phyloP scores from a whole-genome alignment of 2,113 vertebrate species.

The Tragelaphus imberbis region DNA sequence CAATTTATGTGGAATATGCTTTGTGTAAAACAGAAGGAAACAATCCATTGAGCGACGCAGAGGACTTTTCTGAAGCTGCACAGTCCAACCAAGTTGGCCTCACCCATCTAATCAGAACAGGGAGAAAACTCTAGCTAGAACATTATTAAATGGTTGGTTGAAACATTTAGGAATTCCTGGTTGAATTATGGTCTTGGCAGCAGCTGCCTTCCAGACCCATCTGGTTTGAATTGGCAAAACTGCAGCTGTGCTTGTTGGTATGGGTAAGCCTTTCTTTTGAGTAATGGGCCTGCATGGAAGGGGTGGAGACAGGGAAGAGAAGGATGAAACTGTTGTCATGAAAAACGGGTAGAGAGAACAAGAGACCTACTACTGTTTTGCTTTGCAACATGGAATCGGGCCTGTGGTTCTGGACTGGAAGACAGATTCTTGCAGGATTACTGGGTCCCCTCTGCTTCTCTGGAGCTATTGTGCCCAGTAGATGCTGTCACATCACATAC shows the following conservation, averaged over 20 bases:
- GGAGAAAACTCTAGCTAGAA: slow-evolving; percentile 49
- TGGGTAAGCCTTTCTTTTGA: slow-evolving; percentile 66
- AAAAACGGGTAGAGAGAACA: slow-evolving; percentile 17
- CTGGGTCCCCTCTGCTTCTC: not conserved
- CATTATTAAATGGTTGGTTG: slow-evolving; percentile 66
- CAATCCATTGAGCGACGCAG: not conserved
- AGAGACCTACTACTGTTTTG: slow-evolving; percentile 46
- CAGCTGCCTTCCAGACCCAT: slow-evolving; percentile 63
- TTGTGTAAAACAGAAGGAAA: slow-evolving; percentile 41
- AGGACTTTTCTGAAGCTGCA: not conserved
- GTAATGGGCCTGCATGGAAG: slow-evolving; percentile 48
- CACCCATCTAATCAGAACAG: slow-evolving; percentile 35
- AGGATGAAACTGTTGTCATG: slow-evolving; percentile 37
- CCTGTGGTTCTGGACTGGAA: not conserved
- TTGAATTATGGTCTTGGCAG: slow-evolving; percentile 52
- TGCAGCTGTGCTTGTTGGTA: slow-evolving; percentile 57
- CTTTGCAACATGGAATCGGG: not conserved
- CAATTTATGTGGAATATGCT: not conserved
- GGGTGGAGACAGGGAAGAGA: slow-evolving; percentile 50
- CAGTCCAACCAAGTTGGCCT: slow-evolving; percentile 24
- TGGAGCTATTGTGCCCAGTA: not conserved
- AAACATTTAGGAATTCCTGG: slow-evolving; percentile 64
- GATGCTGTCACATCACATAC: slow-evolving; percentile 43
- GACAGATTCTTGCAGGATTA: slow-evolving; percentile 21
- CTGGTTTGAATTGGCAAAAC: slow-evolving; percentile 60